Base-by-base conservation (phyloP, 2,888 invertebrate species). In the Melinaea marsaeus region DNA sequence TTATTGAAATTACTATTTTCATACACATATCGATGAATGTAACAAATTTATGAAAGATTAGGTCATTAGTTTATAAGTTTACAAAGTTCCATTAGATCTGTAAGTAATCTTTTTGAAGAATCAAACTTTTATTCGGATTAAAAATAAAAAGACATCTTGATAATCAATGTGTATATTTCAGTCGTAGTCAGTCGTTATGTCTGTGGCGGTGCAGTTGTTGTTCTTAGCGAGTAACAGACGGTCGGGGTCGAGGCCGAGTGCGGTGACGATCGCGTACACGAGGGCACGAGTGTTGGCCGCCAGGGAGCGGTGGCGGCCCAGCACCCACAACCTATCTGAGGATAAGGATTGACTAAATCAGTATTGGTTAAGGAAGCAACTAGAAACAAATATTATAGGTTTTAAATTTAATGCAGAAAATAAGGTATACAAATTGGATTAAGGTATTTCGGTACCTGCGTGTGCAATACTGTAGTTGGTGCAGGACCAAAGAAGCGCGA, bases 401-500 rank as follows among this genome's bases (percentile, higher is more conserved):
- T 2, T 37, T 37, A 7, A 37, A 37, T 37, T 37, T 37, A 3
- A n/a, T 11, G n/a, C 5, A 2, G 4, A 48, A 13, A 13, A 2
- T 47, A 47, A 47, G 4, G 5, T n/a, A 2, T 48, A 48, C 13
- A 5, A 13, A n/a, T 13, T 51, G 22, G 2, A 57, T 51, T 13
- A 34, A 55, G 47, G 13, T 51, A 61, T 4, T 46, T 56, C 13
- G 9, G 3, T 34, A 94, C 94, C 94, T 78, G 93, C 88, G 77
- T 94, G 92, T 62, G 93, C 90, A 57, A 94, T 73, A 59, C 92
- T 93, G 68, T 94, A 88, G 80, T 93, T 94, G 32, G 93, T 92
- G 75, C 95, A 95, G 3, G 95, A 94, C 93, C 95, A 95, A 57
- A 95, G 76, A 67, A 95, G 91, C 47, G 95, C 95, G 82, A 93